Percentiles rank a stretch among this genome's conserved stretches.
Conservation (phyloP, 2,888 invertebrate genomes). For the Pandemis heparana region DNA sequence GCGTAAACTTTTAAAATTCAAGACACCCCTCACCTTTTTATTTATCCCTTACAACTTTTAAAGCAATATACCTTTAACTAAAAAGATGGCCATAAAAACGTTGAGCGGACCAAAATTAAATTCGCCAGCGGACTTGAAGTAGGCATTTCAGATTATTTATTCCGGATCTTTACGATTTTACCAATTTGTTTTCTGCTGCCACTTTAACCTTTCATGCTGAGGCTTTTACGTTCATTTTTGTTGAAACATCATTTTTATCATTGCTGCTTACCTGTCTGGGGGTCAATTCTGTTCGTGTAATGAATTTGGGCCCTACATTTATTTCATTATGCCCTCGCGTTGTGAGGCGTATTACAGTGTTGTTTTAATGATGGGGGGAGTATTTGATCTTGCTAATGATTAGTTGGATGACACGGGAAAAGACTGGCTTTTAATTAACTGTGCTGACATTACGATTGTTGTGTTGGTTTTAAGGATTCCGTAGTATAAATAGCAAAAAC, state of each 20-base stretch:
- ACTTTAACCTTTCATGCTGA: constrained; percentile 42
- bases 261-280: constrained; percentile 52
- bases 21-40: constrained; percentile 20
- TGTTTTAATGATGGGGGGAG: constrained; percentile 34
- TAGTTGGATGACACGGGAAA: constrained; percentile 13
- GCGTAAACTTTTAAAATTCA: constrained; percentile 22
- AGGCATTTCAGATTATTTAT: constrained; percentile 63
- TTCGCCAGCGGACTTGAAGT: constrained; percentile 56
- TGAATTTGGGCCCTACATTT: constrained; percentile 58
- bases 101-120: constrained; percentile 54
- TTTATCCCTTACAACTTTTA: constrained; percentile 29
- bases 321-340: constrained; percentile 41
- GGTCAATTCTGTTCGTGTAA: constrained; percentile 60
- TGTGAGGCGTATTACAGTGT: constrained; percentile 14
- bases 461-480: too few relatives aligned
- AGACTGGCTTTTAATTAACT: not conserved
- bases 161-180: constrained; percentile 57
- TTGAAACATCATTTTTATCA: constrained; percentile 30
- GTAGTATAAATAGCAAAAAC: too few relatives aligned
- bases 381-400: constrained; percentile 28
- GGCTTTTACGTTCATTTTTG: constrained; percentile 48
- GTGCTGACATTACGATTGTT: not conserved
- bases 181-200: constrained; percentile 33
- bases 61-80: constrained; percentile 35
- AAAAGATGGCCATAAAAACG: constrained; percentile 38